Base-by-base conservation (phyloP, 92 coral and sea anemone species). In the Bergia puertoricense region DNA sequence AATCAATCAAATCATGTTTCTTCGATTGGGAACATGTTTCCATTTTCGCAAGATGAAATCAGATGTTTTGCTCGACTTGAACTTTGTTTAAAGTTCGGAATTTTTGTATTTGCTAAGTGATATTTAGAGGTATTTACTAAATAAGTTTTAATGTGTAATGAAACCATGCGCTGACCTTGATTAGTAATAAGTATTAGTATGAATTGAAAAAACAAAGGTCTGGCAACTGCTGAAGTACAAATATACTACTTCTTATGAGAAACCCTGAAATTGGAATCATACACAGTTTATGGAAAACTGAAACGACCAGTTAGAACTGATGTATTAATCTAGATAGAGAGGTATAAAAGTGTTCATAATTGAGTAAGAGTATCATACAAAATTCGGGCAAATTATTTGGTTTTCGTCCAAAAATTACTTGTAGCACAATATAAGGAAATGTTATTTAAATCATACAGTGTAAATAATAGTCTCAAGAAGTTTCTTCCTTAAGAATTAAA, bases 191-290 rank as follows among this genome's bases (percentile, higher is more conserved):
- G 30, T 30, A 30, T 1, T 50, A 39, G 15, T 13, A 74, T 37
- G 6, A 74, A 74, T 37, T 37, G 2, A 5, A 22, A 36, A 54
- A 57, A 80, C 72, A 59, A 13, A 37, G 72, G 57, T 36, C 85
- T 80, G 85, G 51, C 39, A 51, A 56, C 23, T 38, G 62, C 23
- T 78, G 37, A 46, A 6, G 18, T n/a, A 78, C 20, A n/a, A 78
- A 78, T 78, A 80, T 57, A 80, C 85, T 54, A 57, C 42, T 6
- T 57, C 0, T 36, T 62, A 6, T 18, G 30, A 56, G 73, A 80
- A 37, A 15, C 85, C 85, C 68, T 80, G 85, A 80, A 80, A 80
- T 80, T 65, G 16, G 50, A 62, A 80, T 80, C 43, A 80, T 18
- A 80, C 69, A 80, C 84, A 37, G 42, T 80, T 54, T 51, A 11